phyloP scores from a whole-genome alignment of 2,888 invertebrate genomes.

The Morpho deidamia region DNA sequence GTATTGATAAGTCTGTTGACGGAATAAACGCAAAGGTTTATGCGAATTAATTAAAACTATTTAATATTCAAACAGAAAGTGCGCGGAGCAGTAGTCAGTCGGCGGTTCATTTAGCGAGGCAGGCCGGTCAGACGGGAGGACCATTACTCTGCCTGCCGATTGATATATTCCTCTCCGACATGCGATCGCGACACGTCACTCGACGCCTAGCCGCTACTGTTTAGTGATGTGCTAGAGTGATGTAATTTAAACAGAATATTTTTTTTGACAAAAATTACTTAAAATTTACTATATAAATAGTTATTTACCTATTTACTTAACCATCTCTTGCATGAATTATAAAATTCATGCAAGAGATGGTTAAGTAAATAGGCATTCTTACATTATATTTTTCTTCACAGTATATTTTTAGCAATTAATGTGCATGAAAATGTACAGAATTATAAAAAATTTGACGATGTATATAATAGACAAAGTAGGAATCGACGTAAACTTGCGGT shows the following conservation, averaged over 20 bases:
- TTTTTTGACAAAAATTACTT: not conserved
- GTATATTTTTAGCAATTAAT: too few species aligned
- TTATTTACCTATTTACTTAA: not conserved
- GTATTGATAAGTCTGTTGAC: conserved; percentile 21
- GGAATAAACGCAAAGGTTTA: conserved; percentile 53
- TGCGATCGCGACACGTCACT: conserved; percentile 74
- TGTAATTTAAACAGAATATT: not conserved
- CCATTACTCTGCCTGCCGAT: conserved; percentile 64
- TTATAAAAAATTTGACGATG: too few species aligned
- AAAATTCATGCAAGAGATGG: too few species aligned
- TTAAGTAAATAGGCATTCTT: not conserved
- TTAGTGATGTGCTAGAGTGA: conserved; percentile 3
- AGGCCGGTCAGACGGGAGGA: conserved; percentile 44
- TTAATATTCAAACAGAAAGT: conserved; percentile 72
- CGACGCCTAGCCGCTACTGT: conserved; percentile 32
- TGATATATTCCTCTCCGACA: conserved; percentile 72
- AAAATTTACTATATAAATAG: not conserved
- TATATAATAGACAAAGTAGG: too few species aligned
- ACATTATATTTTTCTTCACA: too few species aligned
- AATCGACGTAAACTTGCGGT: too few species aligned
- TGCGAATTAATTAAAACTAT: conserved; percentile 75
- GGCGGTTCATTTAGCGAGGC: conserved; percentile 33
- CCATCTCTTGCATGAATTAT: too few species aligned
- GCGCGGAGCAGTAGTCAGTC: conserved; percentile 54
- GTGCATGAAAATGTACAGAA: too few species aligned